Conservation (phyloP, 2,888 invertebrate species). For the Dioctria linearis region DNA sequence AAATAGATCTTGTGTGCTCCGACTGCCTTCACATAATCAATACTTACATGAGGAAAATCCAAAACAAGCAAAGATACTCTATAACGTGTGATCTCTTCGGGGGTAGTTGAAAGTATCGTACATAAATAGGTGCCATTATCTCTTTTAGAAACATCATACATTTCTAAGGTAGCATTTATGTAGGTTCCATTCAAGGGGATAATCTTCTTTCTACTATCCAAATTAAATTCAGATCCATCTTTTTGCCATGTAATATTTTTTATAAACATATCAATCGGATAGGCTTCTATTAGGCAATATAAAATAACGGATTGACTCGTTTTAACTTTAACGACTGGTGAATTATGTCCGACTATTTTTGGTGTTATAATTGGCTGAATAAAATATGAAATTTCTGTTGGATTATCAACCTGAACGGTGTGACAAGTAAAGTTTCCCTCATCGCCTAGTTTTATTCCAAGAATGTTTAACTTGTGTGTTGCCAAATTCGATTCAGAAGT, state of each 20-base stretch:
- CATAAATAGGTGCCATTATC: slow-evolving; percentile 83
- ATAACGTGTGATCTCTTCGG: slow-evolving; percentile 68
- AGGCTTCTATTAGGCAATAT: slow-evolving; percentile 75
- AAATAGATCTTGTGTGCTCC: slow-evolving; percentile 82
- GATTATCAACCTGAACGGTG: slow-evolving; percentile 63
- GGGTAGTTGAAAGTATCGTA: slow-evolving; percentile 67
- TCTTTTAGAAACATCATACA: slow-evolving; percentile 76
- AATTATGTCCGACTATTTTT: slow-evolving; percentile 69
- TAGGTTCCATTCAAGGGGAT: slow-evolving; percentile 74
- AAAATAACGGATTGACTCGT: slow-evolving; percentile 73
- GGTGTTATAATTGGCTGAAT: slow-evolving; percentile 71
- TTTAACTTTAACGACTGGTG: slow-evolving; percentile 72
- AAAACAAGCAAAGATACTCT: slow-evolving; percentile 75
- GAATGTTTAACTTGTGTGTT: slow-evolving; percentile 40
- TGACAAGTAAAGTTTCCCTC: slow-evolving; percentile 77
- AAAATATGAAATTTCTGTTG: slow-evolving; percentile 68
- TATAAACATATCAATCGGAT: slow-evolving; percentile 72
- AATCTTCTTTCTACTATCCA: slow-evolving; percentile 68
- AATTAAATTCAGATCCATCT: slow-evolving; percentile 70
- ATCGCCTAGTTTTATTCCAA: slow-evolving; percentile 72
- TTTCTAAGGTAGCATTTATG: slow-evolving; percentile 74
- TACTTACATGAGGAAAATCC: slow-evolving; percentile 79
- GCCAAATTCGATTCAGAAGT: slow-evolving; percentile 24
- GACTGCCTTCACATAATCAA: slow-evolving; percentile 83
- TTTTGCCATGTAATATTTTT: slow-evolving; percentile 74